phyloP scores from a whole-genome alignment of 23 tunicate species.

The Phallusia fumigata region DNA sequence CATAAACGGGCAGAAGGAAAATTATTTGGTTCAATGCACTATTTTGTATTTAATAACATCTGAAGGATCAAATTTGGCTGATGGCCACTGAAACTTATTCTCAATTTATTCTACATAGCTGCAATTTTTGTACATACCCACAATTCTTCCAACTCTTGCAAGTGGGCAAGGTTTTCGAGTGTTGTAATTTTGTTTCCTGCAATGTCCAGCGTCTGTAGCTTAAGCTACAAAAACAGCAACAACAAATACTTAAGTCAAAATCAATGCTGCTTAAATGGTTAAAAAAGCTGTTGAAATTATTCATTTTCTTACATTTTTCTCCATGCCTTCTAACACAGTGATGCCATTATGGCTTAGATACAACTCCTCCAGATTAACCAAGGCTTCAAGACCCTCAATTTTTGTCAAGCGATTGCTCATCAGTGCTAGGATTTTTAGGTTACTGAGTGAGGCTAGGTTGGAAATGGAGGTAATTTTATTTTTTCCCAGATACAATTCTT shows the following conservation, averaged over 20 bases:
- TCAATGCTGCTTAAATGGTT: too few species aligned
- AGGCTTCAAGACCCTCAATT: conserved; percentile 65
- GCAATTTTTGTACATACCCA: conserved; percentile 54
- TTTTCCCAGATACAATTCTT: conserved; percentile 88
- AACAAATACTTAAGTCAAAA: too few species aligned
- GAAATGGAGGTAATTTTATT: conserved; percentile 79
- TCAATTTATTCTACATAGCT: not conserved
- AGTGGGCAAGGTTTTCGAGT: conserved; percentile 73
- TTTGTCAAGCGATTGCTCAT: conserved; percentile 84
- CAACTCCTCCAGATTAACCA: conserved; percentile 56
- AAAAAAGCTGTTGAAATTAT: too few species aligned
- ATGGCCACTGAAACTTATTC: too few species aligned
- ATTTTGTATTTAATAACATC: too few species aligned
- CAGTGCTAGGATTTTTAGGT: conserved; percentile 65
- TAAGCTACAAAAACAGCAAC: conserved; percentile 36
- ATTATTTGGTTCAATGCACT: too few species aligned
- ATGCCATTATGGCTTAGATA: conserved; percentile 85
- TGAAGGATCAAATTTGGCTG: too few species aligned
- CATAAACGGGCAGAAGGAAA: too few species aligned
- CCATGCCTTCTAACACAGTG: conserved; percentile 62
- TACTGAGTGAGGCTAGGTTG: conserved; percentile 39
- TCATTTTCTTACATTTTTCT: conserved; percentile 61
- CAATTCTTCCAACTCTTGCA: conserved; percentile 75
- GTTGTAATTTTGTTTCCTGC: conserved; percentile 77
- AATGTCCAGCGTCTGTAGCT: conserved; percentile 75